Evolutionary conservation across 2,888 invertebrate genomes (phyloP).

Genomic region (Hemistola chrysoprasaria): DNA sequence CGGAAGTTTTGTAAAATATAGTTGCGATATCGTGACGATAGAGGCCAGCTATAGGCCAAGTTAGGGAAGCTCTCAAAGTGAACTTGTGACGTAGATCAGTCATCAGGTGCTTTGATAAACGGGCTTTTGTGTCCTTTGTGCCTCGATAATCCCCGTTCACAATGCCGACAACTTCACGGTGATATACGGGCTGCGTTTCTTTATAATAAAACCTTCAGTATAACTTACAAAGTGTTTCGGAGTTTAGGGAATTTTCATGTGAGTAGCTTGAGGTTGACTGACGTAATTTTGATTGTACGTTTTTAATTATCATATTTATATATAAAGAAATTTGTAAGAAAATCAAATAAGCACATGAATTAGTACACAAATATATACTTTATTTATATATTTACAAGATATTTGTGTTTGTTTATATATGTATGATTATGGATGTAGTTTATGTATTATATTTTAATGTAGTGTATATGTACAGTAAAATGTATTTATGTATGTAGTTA

Average conservation of each 20-base stretch:
- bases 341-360: too few relatives aligned
- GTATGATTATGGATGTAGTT: too few relatives aligned
- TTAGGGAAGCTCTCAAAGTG: conserved; percentile 44
- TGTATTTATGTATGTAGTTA: too few relatives aligned
- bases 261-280: conserved; percentile 17
- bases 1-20: conserved; percentile 32
- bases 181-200: conserved; percentile 48
- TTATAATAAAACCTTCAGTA: conserved; percentile 43
- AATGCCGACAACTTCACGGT: conserved; percentile 42
- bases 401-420: too few relatives aligned
- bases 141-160: conserved; percentile 58
- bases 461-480: too few relatives aligned
- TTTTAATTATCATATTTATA: too few relatives aligned
- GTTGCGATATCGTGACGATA: conserved; percentile 34
- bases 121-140: conserved; percentile 67
- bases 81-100: conserved; percentile 52
- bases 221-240: conserved; percentile 24
- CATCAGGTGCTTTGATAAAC: conserved; percentile 64
- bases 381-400: too few relatives aligned
- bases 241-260: conserved; percentile 18
- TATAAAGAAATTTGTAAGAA: too few relatives aligned
- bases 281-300: too few relatives aligned
- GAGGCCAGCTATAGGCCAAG: conserved; percentile 42
- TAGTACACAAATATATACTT: too few relatives aligned
- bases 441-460: too few relatives aligned